A percentile compares a stretch with the other conserved stretches of the same genome.
Conservation (phyloP, 1,140 invertebrate genomes). For the Saccostrea echinata region DNA sequence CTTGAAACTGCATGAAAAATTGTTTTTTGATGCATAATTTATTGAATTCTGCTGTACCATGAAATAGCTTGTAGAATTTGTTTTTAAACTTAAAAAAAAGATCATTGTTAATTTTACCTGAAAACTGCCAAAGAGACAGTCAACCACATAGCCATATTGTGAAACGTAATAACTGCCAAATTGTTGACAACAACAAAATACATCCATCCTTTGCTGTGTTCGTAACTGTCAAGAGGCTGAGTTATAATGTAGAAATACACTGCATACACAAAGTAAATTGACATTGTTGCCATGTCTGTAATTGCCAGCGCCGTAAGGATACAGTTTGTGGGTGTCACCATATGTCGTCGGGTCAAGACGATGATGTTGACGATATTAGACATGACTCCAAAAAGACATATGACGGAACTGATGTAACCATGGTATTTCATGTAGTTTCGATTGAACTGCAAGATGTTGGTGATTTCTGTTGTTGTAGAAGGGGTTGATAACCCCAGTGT, state of each 20-base stretch:
- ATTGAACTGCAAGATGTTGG: slow-evolving; percentile 56
- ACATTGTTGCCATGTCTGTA: slow-evolving; percentile 92
- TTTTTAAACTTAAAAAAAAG: background rate
- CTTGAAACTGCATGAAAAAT: background rate
- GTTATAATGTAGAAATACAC: slow-evolving; percentile 82
- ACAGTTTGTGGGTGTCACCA: slow-evolving; percentile 89
- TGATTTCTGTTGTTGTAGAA: background rate
- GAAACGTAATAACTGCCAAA: slow-evolving; percentile 89
- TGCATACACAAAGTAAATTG: slow-evolving; percentile 91
- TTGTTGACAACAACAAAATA: slow-evolving; percentile 77
- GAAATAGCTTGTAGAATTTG: background rate
- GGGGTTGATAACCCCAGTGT: background rate
- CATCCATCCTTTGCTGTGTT: slow-evolving; percentile 72
- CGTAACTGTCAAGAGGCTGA: slow-evolving; percentile 52
- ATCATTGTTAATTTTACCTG: slow-evolving; percentile 80
- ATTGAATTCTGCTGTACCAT: background rate
- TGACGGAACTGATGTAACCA: slow-evolving; percentile 86
- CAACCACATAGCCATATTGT: slow-evolving; percentile 96
- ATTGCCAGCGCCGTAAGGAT: slow-evolving; percentile 92
- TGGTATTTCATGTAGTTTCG: slow-evolving; percentile 82
- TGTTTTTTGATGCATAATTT: background rate
- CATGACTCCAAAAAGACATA: slow-evolving; percentile 93
- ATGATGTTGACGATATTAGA: slow-evolving; percentile 94
- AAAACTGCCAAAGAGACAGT: slow-evolving; percentile 95
- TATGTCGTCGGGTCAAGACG: slow-evolving; percentile 91